Base-by-base conservation (phyloP, 2,113 vertebrate species). In the Siniperca knerii region DNA sequence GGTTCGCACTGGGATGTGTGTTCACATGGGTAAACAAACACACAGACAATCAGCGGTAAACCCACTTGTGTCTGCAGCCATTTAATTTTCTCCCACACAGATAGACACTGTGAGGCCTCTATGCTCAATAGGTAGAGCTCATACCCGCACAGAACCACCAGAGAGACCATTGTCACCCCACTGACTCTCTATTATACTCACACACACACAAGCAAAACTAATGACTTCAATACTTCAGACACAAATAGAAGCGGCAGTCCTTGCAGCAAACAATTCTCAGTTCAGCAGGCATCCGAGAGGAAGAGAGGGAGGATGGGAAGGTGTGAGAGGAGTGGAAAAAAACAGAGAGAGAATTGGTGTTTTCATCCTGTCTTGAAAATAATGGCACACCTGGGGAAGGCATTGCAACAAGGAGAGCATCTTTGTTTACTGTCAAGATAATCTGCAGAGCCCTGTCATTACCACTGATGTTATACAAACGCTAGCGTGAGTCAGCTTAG, bases 381-480 rank as follows among this genome's bases (percentile, higher is more conserved):
- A 89, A 91, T 81, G 75, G 42, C 75, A 71, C 81, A 75, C 72
- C 83, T 85, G 82, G 72, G 79, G 82, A 69, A 69, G 16, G 65
- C 25, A 20, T 2, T 4, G 60, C 74, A 68, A 62, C 54, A 20
- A 37, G 15, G 15, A 66, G 48, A 40, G 44, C 69, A 3, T 75
- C 71, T 72, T 79, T 85, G 81, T 81, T 84, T 81, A 60, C 78
- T 4, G 70, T 79, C 50, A 18, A 18, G 65, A 58, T 58, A 80
- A 80, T 77, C 62, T 25, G 70, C 37, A 6, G 40, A 77, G 29
- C 66, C 10, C 62, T 18, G 69, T 86, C 70, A 83, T 89, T 84
- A 83, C 50, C 6, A 0, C 25, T 2, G 5, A 74, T 58, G 62
- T 78, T 81, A 15, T 1, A 15, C 61, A 44, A 75, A 61, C 16